These are phyloP conservation scores for Epirrhoe alternata DNA, from an alignment of 2,888 invertebrate species.

Conservation along the genomic window DNA sequence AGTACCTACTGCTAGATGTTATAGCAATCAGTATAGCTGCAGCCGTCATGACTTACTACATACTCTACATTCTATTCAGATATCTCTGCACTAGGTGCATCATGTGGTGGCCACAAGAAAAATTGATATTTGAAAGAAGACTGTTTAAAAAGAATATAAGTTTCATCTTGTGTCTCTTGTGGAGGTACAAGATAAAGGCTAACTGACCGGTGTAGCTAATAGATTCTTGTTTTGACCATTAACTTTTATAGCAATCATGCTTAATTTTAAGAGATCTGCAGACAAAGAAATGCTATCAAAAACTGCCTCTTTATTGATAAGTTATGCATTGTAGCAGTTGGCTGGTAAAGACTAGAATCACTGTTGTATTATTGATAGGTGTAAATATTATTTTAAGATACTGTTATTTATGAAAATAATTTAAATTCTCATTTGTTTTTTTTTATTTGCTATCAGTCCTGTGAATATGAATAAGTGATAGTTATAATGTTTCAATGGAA, in stretches of 20 bases:
- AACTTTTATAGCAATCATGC: slow-evolving; percentile 3
- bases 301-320: neutral
- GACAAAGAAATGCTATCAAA: neutral
- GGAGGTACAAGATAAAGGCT: slow-evolving; percentile 74
- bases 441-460: slow-evolving; percentile 20
- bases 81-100: slow-evolving; percentile 74
- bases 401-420: slow-evolving; percentile 65
- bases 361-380: slow-evolving; percentile 62
- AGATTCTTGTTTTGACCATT: slow-evolving; percentile 21
- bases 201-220: slow-evolving; percentile 58
- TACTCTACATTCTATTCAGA: slow-evolving; percentile 71
- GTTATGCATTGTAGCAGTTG: neutral
- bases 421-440: slow-evolving; percentile 39
- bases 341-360: slow-evolving; percentile 40
- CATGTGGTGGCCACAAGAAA: slow-evolving; percentile 75
- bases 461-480: slow-evolving; percentile 3
- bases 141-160: slow-evolving; percentile 68
- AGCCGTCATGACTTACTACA: slow-evolving; percentile 61
- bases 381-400: slow-evolving; percentile 65
- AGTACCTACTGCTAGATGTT: slow-evolving; percentile 77
- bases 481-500: neutral
- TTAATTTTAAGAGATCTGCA: neutral
- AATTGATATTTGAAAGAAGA: slow-evolving; percentile 67
- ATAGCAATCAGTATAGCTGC: slow-evolving; percentile 64
- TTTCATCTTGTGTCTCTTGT: slow-evolving; percentile 69